Evolutionary conservation across 2,797 vertebrate species (phyloP), one percentile per base, ranked within the genome.

Genomic region (Falco berigora): DNA sequence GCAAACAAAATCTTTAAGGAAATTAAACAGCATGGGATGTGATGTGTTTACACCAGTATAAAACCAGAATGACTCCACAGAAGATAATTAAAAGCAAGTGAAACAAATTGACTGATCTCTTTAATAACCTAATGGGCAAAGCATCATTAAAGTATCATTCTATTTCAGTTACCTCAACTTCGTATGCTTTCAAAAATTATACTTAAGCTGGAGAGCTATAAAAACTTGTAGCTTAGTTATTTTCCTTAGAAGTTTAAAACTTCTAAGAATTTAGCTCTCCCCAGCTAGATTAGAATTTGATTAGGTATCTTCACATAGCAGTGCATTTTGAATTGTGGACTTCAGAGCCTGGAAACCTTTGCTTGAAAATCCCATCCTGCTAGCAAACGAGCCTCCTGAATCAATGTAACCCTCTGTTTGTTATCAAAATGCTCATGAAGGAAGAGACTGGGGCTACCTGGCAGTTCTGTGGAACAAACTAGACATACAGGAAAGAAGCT

Each of bases 41-140:
- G 66, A 75, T 81, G 62, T 90, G 59, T 84, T 95, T 75, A 72
- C 14, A 75, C 32, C 50, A 28, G 27, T 36, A 42, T 23, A 58
- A 92, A 95, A 44, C 32, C 62, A 90, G 34, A 83, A 84, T 80
- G 80, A 46, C 69, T 90, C 82, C 76, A 72, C 58, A 84, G 79
- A 71, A 93, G 42, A 66, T 86, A 88, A 95, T 96, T 90, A 81
- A 96, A 95, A 64, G 10, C 58, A 80, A 53, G 34, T 23, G 82
- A 72, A 86, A 64, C 25, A 92, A 90, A 93, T 25, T 27, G 46
- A 24, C 46, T 73, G 25, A 62, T 95, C 46, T 86, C 44, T 68
- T 74, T 78, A 96, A 72, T 81, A 84, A 55, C 49, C 56, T 42
- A 6, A 80, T 15, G 32, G 47, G 61, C 64, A 73, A 78, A 93